Base-by-base conservation (phyloP, 1,140 invertebrate genomes). In the Pseudomyrmex concolor region DNA sequence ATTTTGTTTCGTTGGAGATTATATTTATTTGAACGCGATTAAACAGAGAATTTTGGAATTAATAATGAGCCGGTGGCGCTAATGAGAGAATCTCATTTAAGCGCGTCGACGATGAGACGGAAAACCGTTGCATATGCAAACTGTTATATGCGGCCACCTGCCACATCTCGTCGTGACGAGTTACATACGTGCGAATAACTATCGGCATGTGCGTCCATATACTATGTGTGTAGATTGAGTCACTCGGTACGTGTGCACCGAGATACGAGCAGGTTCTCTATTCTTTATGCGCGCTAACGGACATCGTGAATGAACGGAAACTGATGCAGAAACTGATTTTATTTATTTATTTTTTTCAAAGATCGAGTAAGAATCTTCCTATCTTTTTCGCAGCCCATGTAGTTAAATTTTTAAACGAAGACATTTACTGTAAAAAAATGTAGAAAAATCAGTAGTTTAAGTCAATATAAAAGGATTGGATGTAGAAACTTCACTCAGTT, bases 1-100 rank as follows among this genome's bases (percentile, higher is more conserved):
- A 34, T 34, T 34, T 34, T 7, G 34, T 25, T 25, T 1, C 4
- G 34, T 34, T 34, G 34, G 34, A 34, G 34, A 34, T 34, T 13
- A n/a, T 10, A 10, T 25, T 72, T 43, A n/a, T n/a, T 62, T 4
- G 57, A 63, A 50, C 45, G 25, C 25, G 25, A 25, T 25, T 25
- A n/a, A n/a, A 25, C 22, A 25, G 25, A 25, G 15, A 84, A 48
- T 89, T 89, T 89, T 68, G 68, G 84, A 91, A 92, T 92, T 92
- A 90, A 91, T 86, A 25, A 25, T 25, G 25, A 25, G 25, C 88
- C 89, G 89, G 90, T 91, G 88, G 87, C 86, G 84, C 89, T 92
- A 92, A 92, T 91, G 90, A 92, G 90, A 86, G 91, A 91, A 92
- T 92, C 90, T 91, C 90, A 92, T 91, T 92, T 92, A 92, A 90